phyloP scores from a whole-genome alignment of 2,113 vertebrate genomes.

The Struthio camelus region DNA sequence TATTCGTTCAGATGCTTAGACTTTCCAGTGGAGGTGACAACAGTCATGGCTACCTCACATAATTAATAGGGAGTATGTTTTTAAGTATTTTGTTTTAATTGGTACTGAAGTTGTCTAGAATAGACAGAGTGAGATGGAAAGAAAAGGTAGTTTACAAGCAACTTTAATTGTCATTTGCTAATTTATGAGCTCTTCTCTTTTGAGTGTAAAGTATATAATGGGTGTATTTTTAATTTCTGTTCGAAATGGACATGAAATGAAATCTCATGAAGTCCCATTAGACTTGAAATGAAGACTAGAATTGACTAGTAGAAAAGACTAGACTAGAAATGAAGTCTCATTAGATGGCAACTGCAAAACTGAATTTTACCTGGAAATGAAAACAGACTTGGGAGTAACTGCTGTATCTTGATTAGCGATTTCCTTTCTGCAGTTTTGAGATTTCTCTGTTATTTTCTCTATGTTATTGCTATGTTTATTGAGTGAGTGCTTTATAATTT shows the following conservation, averaged over 20 bases:
- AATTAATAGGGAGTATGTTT: not conserved
- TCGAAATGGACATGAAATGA: not conserved
- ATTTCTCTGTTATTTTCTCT: not conserved
- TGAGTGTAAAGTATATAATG: not conserved
- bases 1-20: not conserved
- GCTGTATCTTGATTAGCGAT: not conserved
- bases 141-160: not conserved
- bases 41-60: not conserved
- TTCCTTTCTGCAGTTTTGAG: not conserved
- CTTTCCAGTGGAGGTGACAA: not conserved
- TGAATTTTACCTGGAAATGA: not conserved
- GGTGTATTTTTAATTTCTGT: not conserved
- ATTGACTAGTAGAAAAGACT: too few relatives aligned
- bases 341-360: not conserved
- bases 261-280: not conserved
- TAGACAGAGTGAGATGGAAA: not conserved
- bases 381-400: not conserved
- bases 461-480: not conserved
- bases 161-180: not conserved
- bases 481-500: not conserved
- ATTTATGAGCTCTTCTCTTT: not conserved
- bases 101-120: not conserved
- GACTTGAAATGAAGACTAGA: too few relatives aligned
- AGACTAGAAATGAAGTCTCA: too few relatives aligned
- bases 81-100: not conserved